phyloP scores from a whole-genome alignment of 2,113 vertebrate genomes.

The human (Homo sapiens) region DNA sequence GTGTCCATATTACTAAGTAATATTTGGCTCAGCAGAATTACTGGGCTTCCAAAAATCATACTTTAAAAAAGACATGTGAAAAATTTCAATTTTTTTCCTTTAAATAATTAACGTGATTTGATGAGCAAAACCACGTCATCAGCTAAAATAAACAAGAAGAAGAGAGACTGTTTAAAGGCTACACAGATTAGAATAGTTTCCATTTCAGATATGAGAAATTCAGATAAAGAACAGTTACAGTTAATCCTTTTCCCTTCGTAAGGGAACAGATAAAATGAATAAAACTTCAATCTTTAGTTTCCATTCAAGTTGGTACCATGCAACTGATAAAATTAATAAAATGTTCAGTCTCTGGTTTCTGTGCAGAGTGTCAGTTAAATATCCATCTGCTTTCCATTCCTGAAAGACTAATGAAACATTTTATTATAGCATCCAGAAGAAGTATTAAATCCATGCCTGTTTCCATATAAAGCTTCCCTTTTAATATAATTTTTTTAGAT shows the following conservation, averaged over 20 bases:
- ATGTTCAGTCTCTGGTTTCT: slow-evolving; percentile 44
- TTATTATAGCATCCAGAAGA: slow-evolving; percentile 52
- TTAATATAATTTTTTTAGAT: slow-evolving; percentile 2
- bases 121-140: slow-evolving; percentile 9
- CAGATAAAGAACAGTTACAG: slow-evolving; percentile 46
- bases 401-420: slow-evolving; percentile 55
- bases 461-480: slow-evolving; percentile 59
- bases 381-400: slow-evolving; percentile 44
- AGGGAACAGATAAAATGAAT: slow-evolving; percentile 60
- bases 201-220: slow-evolving; percentile 56
- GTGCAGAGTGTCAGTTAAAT: slow-evolving; percentile 46
- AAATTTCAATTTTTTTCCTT: not conserved
- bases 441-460: slow-evolving; percentile 51
- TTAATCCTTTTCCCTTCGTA: slow-evolving; percentile 61
- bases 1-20: not conserved
- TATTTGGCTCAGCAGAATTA: not conserved
- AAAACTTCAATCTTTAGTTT: slow-evolving; percentile 54
- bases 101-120: slow-evolving; percentile 42
- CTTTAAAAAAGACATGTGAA: not conserved
- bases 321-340: slow-evolving; percentile 66
- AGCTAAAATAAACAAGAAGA: slow-evolving; percentile 45
- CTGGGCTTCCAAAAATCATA: not conserved
- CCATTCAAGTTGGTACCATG: slow-evolving; percentile 51
- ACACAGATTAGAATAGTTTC: slow-evolving; percentile 34
- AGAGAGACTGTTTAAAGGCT: slow-evolving; percentile 1